Percentiles rank a stretch among this genome's conserved stretches.
Conservation (phyloP, 2,797 vertebrate species). For the Amniataba percoides region DNA sequence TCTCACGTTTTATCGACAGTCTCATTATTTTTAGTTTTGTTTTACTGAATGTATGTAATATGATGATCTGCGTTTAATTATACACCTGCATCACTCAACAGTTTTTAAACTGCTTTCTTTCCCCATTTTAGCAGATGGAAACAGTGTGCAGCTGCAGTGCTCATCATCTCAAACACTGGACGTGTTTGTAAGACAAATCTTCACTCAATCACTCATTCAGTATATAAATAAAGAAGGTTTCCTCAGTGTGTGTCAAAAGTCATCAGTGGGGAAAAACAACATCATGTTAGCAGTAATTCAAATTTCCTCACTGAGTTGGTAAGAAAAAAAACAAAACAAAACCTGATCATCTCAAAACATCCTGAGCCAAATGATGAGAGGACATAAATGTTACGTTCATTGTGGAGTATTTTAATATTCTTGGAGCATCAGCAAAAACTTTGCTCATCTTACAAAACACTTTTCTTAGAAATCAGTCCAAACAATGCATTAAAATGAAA, state of each 20-base stretch:
- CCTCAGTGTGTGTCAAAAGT: not conserved
- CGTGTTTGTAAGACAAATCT: not conserved
- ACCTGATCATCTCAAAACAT: not conserved
- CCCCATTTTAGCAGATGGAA: not conserved
- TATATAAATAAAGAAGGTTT: not conserved
- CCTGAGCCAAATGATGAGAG: conserved; percentile 17
- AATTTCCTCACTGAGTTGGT: not conserved
- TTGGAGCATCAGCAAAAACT: conserved; percentile 44
- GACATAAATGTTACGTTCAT: conserved; percentile 17
- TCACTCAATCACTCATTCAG: not conserved
- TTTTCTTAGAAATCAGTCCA: conserved; percentile 60
- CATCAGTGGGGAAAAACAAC: not conserved
- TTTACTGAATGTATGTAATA: no score
- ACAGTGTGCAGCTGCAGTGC: not conserved
- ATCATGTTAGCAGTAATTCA: not conserved
- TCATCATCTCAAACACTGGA: not conserved
- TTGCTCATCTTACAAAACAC: conserved; percentile 62
- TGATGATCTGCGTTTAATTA: no score
- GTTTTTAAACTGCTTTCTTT: not conserved
- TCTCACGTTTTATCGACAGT: no score
- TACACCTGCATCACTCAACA: no score
- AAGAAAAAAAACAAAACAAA: not conserved
- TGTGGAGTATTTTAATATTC: conserved; percentile 59
- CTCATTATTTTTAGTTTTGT: no score
- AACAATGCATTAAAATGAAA: conserved; percentile 48